These are phyloP conservation scores for Antheraea mylitta DNA, from an alignment of 1,140 invertebrate genomes.

Conservation along the genomic window DNA sequence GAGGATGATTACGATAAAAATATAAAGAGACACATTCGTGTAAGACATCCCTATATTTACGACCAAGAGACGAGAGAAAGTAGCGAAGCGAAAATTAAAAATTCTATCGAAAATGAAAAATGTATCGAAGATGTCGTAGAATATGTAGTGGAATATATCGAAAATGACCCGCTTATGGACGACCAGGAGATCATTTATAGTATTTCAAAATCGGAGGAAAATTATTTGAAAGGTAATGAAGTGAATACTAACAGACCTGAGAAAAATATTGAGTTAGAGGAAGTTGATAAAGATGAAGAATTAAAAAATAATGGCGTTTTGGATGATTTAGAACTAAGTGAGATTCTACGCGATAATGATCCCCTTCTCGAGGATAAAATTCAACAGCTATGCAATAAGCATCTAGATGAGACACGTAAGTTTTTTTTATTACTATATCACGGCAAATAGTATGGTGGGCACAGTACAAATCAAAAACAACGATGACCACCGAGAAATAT, in stretches of 20 bases:
- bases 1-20: not conserved
- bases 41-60: conserved; percentile 9
- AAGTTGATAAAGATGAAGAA: not conserved
- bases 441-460: too few species aligned
- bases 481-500: too few species aligned
- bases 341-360: not conserved
- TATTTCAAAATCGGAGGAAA: not conserved
- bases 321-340: not conserved
- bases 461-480: too few species aligned
- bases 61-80: not conserved
- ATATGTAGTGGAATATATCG: conserved; percentile 4
- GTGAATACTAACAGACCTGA: not conserved
- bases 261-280: not conserved
- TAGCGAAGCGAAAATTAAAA: not conserved
- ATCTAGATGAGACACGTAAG: not conserved
- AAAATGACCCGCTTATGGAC: not conserved
- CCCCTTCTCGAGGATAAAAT: not conserved
- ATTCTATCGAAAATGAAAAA: not conserved
- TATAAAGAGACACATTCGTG: conserved; percentile 9
- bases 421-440: not conserved
- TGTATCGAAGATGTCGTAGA: not conserved
- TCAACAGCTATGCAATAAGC: not conserved
- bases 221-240: not conserved
- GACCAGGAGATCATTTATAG: not conserved
- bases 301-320: not conserved